phyloP scores from a whole-genome alignment of 2,797 vertebrate species.

The Heterohyrax brucei region DNA sequence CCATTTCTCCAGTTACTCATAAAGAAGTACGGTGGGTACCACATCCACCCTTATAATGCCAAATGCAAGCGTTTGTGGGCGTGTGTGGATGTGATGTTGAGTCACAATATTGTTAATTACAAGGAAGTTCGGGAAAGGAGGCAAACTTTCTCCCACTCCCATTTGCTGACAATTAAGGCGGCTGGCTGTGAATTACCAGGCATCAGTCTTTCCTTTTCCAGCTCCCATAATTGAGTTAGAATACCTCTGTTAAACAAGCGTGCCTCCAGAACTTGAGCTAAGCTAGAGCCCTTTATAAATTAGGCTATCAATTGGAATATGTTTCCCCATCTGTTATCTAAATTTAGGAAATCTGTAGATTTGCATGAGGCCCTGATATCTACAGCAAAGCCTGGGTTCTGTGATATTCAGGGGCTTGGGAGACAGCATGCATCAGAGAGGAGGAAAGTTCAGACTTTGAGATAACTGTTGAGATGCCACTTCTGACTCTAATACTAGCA shows the following conservation, averaged over 20 bases:
- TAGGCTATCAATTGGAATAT: constrained; percentile 71
- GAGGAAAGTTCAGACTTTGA: not conserved
- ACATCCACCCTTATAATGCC: not conserved
- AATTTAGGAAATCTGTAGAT: constrained; percentile 54
- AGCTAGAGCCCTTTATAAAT: constrained; percentile 70
- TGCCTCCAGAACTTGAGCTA: constrained; percentile 57
- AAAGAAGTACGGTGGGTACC: not conserved
- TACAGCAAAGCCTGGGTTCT: constrained; percentile 1
- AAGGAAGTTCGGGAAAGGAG: constrained; percentile 62
- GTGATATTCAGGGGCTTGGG: not conserved
- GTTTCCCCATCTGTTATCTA: constrained; percentile 72
- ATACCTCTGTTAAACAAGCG: constrained; percentile 59
- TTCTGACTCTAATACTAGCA: not conserved
- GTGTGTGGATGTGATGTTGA: constrained; percentile 53
- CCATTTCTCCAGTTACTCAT: not conserved
- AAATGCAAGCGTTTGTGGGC: not conserved
- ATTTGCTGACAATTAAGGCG: constrained; percentile 65
- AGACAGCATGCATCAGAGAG: fast-evolving
- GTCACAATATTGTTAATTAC: constrained; percentile 74
- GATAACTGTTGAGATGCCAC: not conserved
- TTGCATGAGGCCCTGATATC: not conserved
- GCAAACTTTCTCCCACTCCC: constrained; percentile 59
- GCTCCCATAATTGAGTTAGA: constrained; percentile 56
- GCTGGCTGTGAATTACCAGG: constrained; percentile 67
- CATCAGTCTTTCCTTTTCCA: constrained; percentile 41